Percentiles rank a stretch among this genome's conserved stretches.
Evolutionary conservation across 2,888 invertebrate genomes (phyloP).

Genomic region (Chymomyza procnemis): DNA sequence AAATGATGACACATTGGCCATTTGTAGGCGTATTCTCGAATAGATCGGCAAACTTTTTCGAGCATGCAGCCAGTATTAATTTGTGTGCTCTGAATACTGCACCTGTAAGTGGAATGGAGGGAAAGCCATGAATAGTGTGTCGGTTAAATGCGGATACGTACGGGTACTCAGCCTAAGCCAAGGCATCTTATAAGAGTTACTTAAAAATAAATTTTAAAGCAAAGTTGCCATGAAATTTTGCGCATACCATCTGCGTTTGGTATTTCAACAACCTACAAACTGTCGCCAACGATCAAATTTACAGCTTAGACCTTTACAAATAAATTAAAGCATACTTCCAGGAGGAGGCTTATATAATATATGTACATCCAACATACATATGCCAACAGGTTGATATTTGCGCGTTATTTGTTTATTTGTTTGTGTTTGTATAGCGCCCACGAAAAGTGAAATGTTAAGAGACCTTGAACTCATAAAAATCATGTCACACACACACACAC

Average conservation of each 20-base stretch:
- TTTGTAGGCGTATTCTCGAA: constrained; percentile 89
- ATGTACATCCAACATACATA: too few relatives aligned
- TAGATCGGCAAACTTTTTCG: constrained; percentile 94
- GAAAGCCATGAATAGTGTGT: neutral
- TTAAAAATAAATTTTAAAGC: too few relatives aligned
- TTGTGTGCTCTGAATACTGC: constrained; percentile 95
- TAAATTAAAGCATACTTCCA: constrained; percentile 49
- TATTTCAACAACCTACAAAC: too few relatives aligned
- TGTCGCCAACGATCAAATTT: neutral
- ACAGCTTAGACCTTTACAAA: neutral
- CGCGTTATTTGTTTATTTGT: constrained; percentile 27
- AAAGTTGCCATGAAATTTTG: too few relatives aligned
- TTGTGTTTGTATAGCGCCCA: neutral
- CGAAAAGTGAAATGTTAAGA: constrained; percentile 53
- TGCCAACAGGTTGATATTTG: constrained; percentile 53
- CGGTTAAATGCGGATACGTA: too few relatives aligned
- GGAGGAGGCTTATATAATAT: constrained; percentile 21
- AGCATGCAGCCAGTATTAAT: constrained; percentile 93
- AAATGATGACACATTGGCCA: constrained; percentile 88
- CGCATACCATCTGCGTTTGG: too few relatives aligned
- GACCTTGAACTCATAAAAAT: constrained; percentile 77
- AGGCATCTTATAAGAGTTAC: too few relatives aligned
- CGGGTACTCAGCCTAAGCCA: too few relatives aligned
- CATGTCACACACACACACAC: constrained; percentile 59
- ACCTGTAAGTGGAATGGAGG: constrained; percentile 80